These are phyloP conservation scores for Scaptodrosophila lebanonensis DNA, from an alignment of 1,140 invertebrate genomes.

Conservation along the genomic window DNA sequence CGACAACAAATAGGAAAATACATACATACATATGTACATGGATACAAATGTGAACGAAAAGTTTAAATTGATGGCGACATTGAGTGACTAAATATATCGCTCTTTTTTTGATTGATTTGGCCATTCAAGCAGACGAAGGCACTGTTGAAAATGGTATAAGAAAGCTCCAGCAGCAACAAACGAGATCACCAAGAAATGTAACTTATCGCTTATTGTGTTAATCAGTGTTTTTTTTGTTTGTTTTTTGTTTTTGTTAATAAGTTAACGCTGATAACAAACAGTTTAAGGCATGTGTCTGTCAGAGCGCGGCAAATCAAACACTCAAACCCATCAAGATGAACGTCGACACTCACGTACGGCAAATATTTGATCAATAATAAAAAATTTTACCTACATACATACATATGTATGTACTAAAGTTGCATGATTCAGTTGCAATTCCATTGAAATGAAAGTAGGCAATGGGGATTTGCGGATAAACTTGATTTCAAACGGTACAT, in stretches of 20 bases:
- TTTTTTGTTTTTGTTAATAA: constrained; percentile 15
- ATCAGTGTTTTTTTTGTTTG: constrained; percentile 54
- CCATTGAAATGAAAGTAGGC: constrained; percentile 5
- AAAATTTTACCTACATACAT: neutral
- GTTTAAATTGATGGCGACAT: constrained; percentile 49
- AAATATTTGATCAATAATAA: constrained; percentile 70
- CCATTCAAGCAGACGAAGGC: too few species aligned
- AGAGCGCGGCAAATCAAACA: constrained; percentile 23
- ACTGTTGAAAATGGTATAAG: too few species aligned
- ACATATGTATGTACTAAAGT: constrained; percentile 28
- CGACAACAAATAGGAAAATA: too few species aligned
- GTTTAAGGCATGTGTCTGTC: constrained; percentile 23
- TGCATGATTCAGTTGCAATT: constrained; percentile 19
- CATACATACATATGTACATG: too few species aligned
- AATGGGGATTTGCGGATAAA: too few species aligned
- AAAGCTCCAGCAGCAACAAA: too few species aligned
- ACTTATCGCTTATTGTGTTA: neutral
- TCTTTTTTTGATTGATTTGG: constrained; percentile 39
- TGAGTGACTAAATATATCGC: constrained; percentile 31
- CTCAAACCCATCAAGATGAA: constrained; percentile 18
- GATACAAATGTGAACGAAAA: too few species aligned
- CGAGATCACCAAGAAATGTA: too few species aligned
- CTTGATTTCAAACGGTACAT: too few species aligned
- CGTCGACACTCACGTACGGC: constrained; percentile 9
- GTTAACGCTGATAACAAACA: constrained; percentile 56